phyloP scores from a whole-genome alignment of 2,113 vertebrate species.

The Papio anubis region DNA sequence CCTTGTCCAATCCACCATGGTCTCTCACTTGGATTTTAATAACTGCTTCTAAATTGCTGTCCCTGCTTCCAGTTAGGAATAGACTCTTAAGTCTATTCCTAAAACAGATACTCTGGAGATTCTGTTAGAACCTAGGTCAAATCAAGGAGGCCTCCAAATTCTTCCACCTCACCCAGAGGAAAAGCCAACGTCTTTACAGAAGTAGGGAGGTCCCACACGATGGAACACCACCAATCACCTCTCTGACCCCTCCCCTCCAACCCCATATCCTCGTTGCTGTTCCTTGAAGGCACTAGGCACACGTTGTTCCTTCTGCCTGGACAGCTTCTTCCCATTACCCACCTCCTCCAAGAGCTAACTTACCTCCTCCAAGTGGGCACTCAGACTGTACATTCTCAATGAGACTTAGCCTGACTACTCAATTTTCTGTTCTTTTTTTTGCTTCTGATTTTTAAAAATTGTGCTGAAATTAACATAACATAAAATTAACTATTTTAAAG shows the following conservation, averaged over 20 bases:
- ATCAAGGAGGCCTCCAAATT: no score
- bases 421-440: neutral
- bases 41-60: neutral
- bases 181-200: neutral
- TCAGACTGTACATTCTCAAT: neutral
- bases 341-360: neutral
- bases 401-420: neutral
- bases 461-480: neutral
- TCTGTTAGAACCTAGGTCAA: neutral
- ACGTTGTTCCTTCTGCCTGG: neutral
- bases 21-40: neutral
- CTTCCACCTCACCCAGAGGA: neutral
- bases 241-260: neutral
- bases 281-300: neutral
- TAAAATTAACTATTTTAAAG: neutral
- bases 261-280: neutral
- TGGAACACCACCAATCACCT: neutral
- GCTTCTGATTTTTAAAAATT: neutral
- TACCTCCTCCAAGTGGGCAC: neutral
- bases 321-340: neutral
- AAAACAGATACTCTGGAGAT: neutral
- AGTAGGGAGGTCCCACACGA: accelerated
- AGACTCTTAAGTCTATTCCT: neutral
- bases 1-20: neutral
- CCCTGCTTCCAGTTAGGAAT: neutral